Percentiles rank a stretch among this genome's conserved stretches.
phyloP scores from a whole-genome alignment of 2,888 invertebrate genomes.

The Anoplius nigerrimus region DNA sequence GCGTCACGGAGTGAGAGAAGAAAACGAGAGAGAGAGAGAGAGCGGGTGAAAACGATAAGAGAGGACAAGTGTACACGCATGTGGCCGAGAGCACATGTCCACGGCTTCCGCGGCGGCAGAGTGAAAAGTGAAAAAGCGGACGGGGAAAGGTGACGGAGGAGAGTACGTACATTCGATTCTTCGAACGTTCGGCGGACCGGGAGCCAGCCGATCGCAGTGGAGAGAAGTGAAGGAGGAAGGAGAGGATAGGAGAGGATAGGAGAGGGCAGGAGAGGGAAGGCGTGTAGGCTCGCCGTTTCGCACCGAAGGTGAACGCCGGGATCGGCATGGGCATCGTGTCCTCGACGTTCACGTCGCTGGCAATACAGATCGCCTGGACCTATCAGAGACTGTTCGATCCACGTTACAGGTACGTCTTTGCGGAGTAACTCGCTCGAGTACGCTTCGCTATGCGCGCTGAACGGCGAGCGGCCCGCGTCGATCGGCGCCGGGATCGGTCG shows the following conservation, averaged over 20 bases:
- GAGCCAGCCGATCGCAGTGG: background rate
- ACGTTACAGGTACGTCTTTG: constrained; percentile 47
- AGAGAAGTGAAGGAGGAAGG: background rate
- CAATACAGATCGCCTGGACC: constrained; percentile 62
- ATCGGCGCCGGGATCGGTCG: too few species aligned
- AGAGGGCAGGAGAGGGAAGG: background rate
- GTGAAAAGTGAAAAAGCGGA: constrained; percentile 7
- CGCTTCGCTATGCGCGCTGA: too few species aligned
- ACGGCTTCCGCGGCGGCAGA: constrained; percentile 5
- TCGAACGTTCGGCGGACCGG: background rate
- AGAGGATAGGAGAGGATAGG: background rate
- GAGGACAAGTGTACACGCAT: background rate
- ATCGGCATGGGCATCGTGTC: constrained; percentile 58
- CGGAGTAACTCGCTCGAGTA: too few species aligned
- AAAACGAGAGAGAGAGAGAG: background rate
- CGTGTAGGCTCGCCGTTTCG: background rate
- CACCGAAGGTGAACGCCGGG: background rate
- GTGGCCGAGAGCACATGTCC: constrained; percentile 10
- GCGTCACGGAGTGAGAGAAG: background rate
- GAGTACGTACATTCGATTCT: background rate
- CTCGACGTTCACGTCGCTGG: constrained; percentile 60
- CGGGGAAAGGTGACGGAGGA: background rate
- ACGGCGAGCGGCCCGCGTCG: too few species aligned
- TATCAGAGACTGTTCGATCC: constrained; percentile 61
- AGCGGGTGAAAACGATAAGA: background rate